These are phyloP conservation scores for Epinotia brunnichana DNA, from an alignment of 2,888 invertebrate genomes.

Conservation along the genomic window DNA sequence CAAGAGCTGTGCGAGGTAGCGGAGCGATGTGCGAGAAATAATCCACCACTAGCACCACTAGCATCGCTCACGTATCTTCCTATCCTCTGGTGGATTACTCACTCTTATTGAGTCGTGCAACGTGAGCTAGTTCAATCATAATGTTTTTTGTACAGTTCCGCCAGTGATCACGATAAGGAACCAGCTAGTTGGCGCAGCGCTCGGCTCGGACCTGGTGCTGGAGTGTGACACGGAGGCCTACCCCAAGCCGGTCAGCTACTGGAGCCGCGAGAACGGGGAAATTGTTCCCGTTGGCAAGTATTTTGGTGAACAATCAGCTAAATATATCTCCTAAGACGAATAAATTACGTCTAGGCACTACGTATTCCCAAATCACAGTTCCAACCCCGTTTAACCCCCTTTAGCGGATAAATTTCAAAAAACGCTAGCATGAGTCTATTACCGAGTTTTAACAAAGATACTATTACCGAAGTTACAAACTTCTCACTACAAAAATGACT, in stretches of 20 bases:
- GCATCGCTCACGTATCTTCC: too few relatives aligned
- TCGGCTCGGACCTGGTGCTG: conserved; percentile 88
- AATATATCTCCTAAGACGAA: neutral
- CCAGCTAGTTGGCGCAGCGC: conserved; percentile 91
- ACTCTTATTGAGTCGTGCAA: neutral
- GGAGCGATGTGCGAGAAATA: too few relatives aligned
- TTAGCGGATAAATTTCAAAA: too few relatives aligned
- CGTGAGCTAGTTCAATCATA: neutral
- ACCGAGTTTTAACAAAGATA: too few relatives aligned
- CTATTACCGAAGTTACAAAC: too few relatives aligned
- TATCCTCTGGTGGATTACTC: too few relatives aligned
- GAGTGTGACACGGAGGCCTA: conserved; percentile 93
- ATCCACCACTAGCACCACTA: too few relatives aligned
- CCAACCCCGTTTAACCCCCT: too few relatives aligned
- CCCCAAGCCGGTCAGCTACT: conserved; percentile 94
- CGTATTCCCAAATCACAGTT: too few relatives aligned
- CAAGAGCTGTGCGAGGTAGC: too few relatives aligned
- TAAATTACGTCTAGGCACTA: neutral
- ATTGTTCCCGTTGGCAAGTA: conserved; percentile 90
- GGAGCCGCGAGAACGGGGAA: conserved; percentile 90
- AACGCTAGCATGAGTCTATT: too few relatives aligned
- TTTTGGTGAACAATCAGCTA: neutral
- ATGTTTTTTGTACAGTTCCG: conserved; percentile 84
- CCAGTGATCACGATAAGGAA: conserved; percentile 93
- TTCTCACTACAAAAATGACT: too few relatives aligned